Evolutionary conservation across 2,888 invertebrate species (phyloP), one percentile per base, ranked within the genome.

Genomic region (Xanthorhoe designata): DNA sequence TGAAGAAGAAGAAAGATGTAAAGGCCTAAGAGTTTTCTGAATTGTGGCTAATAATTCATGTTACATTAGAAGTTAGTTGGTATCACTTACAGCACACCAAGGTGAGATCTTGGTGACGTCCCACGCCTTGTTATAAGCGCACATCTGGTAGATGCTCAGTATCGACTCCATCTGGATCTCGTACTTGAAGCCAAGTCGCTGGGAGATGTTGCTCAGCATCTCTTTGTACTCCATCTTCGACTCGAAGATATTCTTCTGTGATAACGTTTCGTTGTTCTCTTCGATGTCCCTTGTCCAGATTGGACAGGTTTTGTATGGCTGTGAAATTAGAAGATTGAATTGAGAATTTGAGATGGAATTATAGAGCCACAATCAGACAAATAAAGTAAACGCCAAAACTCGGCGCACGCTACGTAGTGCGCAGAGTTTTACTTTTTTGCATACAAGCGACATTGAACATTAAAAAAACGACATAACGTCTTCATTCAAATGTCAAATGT

Each of bases 81-180:
- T 38, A 13, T 9, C 1, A 61, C 94, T 92, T 74, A 95, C 95
- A 29, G 96, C 94, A 81, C 98, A 98, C 97, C 97, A 98, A 0
- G 96, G 94, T 0, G 97, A 96, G 78, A 94, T 87, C 78, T 94
- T 83, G 74, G 94, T 80, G 69, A 96, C 94, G 58, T 95, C 94
- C 96, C 97, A 97, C 0, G 97, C 96, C 83, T 97, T 97, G 76
- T 97, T 96, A 83, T 95, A 97, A 1, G 97, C 94, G 78, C 98
- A 98, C 93, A 96, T 95, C 71, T 97, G 96, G 81, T 96, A 98
- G 89, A 97, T 96, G 53, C 94, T 87, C 57, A 94, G 83, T 10
- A 97, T 88, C 7, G 94, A 87, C 0, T 93, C 91, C 64, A 87
- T 82, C 62, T 95, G 93, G 15, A 95, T 78, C 66, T 91, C 91